Conservation (phyloP, 2,113 vertebrate species). For the Rhineura floridana region DNA sequence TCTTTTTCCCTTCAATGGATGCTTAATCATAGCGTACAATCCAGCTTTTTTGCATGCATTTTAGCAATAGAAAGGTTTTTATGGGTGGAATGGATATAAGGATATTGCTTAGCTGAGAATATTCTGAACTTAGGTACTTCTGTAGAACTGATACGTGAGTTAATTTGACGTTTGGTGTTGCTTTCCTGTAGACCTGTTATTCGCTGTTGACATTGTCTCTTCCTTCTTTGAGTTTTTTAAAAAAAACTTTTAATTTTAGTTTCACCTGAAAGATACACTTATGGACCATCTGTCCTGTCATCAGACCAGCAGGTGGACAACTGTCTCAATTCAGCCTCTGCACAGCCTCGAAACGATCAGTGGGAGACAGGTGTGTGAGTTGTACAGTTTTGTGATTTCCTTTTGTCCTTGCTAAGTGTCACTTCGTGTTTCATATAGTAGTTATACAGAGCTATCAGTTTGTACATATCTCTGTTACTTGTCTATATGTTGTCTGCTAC, state of each 20-base stretch:
- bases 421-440: not conserved
- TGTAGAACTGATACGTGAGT: not conserved
- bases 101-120: not conserved
- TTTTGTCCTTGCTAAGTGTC: not conserved
- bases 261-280: conserved; percentile 82
- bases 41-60: not conserved
- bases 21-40: not conserved
- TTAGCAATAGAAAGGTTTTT: not conserved
- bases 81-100: not conserved
- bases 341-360: conserved; percentile 66
- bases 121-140: not conserved
- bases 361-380: conserved; percentile 76
- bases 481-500: not conserved
- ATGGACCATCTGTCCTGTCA: conserved; percentile 59
- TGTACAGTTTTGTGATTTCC: not conserved
- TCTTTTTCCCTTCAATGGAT: not conserved
- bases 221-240: not conserved
- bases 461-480: not conserved
- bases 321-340: conserved; percentile 49
- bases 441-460: not conserved
- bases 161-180: not conserved
- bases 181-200: not conserved
- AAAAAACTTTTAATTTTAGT: conserved; percentile 67
- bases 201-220: not conserved
- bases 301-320: conserved; percentile 57